Evolutionary conservation across 2,888 invertebrate species (phyloP).

Genomic region (Amaurobius ferox): DNA sequence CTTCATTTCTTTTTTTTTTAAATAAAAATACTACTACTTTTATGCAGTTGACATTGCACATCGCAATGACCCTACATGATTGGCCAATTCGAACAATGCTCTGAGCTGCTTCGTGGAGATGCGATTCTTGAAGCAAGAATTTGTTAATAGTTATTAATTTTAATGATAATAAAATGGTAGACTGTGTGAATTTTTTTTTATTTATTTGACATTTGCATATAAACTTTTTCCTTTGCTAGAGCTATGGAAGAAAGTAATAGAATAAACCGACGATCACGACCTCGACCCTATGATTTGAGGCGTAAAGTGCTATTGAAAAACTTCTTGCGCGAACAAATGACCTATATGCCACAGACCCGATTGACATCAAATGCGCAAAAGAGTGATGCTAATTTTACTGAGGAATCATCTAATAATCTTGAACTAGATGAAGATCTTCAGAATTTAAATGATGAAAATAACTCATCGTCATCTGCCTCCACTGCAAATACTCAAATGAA

Average conservation of each 20-base stretch:
- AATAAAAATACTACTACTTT: no score
- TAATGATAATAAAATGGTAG: no score
- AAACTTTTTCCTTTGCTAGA: not conserved
- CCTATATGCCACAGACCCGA: slow-evolving; percentile 15
- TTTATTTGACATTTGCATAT: no score
- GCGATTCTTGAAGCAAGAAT: no score
- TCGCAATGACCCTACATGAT: slow-evolving; percentile 13
- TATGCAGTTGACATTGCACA: no score
- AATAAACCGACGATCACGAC: slow-evolving; percentile 8
- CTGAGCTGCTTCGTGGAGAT: no score
- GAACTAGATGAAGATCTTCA: not conserved
- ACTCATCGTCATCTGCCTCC: not conserved
- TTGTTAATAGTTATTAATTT: no score
- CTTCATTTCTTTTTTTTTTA: no score
- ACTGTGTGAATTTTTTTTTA: no score
- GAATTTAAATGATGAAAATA: not conserved
- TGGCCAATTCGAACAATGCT: slow-evolving; percentile 55
- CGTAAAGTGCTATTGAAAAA: slow-evolving; percentile 63
- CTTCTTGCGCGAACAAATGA: slow-evolving; percentile 65
- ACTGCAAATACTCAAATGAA: not conserved
- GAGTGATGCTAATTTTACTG: not conserved
- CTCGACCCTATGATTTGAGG: slow-evolving; percentile 60
- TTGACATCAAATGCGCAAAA: not conserved
- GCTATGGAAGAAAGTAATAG: slow-evolving; percentile 37
- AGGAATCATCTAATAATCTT: not conserved